phyloP scores from a whole-genome alignment of 2,113 vertebrate genomes.

The Siniperca knerii region DNA sequence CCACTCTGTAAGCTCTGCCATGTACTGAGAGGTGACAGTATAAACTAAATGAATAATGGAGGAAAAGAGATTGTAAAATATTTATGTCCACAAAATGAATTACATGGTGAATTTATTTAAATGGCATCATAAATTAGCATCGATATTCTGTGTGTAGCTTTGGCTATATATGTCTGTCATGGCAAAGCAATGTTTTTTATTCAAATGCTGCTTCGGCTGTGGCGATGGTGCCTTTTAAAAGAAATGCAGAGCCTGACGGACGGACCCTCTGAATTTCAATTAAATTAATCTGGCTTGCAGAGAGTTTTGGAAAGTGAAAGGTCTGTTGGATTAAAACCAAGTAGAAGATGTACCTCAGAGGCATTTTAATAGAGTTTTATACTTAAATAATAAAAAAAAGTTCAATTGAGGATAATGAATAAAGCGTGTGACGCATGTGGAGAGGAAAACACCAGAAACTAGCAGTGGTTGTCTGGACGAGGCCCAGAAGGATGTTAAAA shows the following conservation, averaged over 20 bases:
- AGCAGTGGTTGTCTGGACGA: constrained; percentile 3
- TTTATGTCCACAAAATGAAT: not conserved
- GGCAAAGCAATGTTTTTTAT: not conserved
- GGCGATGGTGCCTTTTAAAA: not conserved
- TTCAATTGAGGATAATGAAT: constrained; percentile 8
- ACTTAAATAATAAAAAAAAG: not conserved
- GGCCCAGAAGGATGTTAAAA: constrained; percentile 37
- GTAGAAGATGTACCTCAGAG: not conserved
- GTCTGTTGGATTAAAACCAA: constrained; percentile 24
- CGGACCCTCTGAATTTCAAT: constrained; percentile 36
- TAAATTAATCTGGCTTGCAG: constrained; percentile 19
- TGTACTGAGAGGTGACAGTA: not conserved
- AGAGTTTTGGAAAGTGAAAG: constrained; percentile 13
- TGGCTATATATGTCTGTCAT: not conserved
- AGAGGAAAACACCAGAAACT: not conserved
- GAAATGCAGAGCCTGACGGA: constrained; percentile 8
- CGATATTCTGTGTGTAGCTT: not conserved
- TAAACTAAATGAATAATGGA: not conserved
- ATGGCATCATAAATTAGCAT: not conserved
- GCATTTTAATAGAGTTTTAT: constrained; percentile 1
- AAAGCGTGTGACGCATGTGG: not conserved
- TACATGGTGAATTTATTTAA: not conserved
- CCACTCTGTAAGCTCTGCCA: not conserved
- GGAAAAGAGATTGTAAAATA: not conserved
- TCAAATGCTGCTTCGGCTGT: not conserved